Base-by-base conservation (phyloP, 2,888 invertebrate species). In the Chrysopilus asiliformis region DNA sequence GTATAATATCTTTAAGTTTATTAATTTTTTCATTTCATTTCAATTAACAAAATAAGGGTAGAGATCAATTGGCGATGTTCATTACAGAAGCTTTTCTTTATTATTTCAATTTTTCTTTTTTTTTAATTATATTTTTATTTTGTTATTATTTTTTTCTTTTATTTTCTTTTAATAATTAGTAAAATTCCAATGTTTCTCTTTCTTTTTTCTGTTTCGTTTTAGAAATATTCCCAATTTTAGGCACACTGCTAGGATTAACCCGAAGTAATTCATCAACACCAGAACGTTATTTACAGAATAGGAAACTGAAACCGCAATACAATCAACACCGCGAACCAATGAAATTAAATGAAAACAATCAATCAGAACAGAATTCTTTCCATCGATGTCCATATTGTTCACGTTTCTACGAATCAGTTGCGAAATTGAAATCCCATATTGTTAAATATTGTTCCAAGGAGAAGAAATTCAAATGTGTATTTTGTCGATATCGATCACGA, bases 221-320 rank as follows among this genome's bases (percentile, higher is more conserved):
- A 60, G 59, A 60, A 47, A 60, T 60, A 42, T 60, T 60, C 47
- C 59, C 59, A 42, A 60, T 60, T 39, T 48, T 60, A 50, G 59
- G 61, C 41, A 60, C 59, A 45, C 48, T 60, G 13, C 44, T 60
- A 49, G 60, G 60, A 41, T 59, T 60, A 45, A 60, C 59, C 22
- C 36, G 36, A 14, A 18, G 4, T 19, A 18, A 25, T 13, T 17
- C 29, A 35, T 8, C 13, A 40, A n/a, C 34, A 38, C 22, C 22
- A 22, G 10, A 8, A 22, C 22, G 22, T 22, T 10, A 8, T 22
- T 22, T 22, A 22, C 22, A 22, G 10, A n/a, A n/a, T n/a, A n/a
- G n/a, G 10, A 6, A 22, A 8, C 22, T 8, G 10, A 22, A 22
- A 22, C 22, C 10, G 10, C 22, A 22, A 8, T 22, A 22, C 6